Evolutionary conservation across 2,797 vertebrate species (phyloP).

Genomic region (Darevskia mixta): DNA sequence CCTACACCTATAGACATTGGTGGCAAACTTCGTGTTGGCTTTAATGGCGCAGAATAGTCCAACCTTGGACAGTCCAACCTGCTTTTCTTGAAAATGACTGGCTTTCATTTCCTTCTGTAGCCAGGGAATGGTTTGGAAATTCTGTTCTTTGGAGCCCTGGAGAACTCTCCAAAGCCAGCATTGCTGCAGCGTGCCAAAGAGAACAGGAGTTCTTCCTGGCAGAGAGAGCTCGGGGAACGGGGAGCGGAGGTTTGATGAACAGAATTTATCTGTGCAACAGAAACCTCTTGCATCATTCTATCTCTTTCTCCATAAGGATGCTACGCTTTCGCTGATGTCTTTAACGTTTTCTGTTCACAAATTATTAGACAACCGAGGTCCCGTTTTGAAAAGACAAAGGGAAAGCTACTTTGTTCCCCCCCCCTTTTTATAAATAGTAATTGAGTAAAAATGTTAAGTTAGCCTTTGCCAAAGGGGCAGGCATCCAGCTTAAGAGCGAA

Average conservation of each 20-base stretch:
- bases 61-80: constrained; percentile 32
- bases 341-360: constrained; percentile 53
- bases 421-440: constrained; percentile 62
- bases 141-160: constrained; percentile 63
- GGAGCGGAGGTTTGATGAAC: background rate
- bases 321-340: constrained; percentile 45
- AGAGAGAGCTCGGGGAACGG: constrained; percentile 35
- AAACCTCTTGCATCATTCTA: constrained; percentile 41
- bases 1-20: background rate
- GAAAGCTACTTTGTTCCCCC: constrained; percentile 51
- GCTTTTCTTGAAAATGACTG: constrained; percentile 60
- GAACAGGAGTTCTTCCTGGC: constrained; percentile 61
- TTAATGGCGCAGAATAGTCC: constrained; percentile 6
- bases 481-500: constrained; percentile 61
- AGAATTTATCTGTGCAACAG: constrained; percentile 36
- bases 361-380: constrained; percentile 44
- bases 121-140: constrained; percentile 73
- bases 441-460: constrained; percentile 74
- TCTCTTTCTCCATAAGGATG: constrained; percentile 37
- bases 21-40: constrained; percentile 4
- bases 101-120: constrained; percentile 65
- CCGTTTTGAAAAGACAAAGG: constrained; percentile 11
- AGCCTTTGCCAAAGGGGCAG: constrained; percentile 60
- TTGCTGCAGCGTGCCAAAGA: constrained; percentile 51
- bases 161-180: constrained; percentile 54